Base-by-base conservation (phyloP, 2,113 vertebrate species). In the Leucoraja erinaceus region DNA sequence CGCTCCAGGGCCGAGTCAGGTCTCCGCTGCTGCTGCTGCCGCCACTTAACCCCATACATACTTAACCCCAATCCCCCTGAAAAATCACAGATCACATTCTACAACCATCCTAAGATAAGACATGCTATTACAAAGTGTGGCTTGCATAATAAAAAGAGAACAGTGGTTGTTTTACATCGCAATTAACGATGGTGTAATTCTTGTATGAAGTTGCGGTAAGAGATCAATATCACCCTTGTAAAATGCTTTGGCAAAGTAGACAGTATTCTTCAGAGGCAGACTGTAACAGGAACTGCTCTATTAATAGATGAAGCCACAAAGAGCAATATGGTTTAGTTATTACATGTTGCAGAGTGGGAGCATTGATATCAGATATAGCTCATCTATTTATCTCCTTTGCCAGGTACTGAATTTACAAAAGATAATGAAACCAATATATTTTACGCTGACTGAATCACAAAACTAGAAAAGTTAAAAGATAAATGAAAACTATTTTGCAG, bases 241-340 rank as follows among this genome's bases (percentile, higher is more conserved):
- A 25, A 54, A 91, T 54, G 25, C 66, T 54, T 47, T 91, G 90
- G 90, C 22, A 72, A 33, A 28, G 68, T 72, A 74, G 90, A 72
- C 33, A 72, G 70, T 91, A 28, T 38, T 25, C 10, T 72, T 91
- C 66, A 91, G 66, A 54, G 18, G 31, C 90, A 54, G 90, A 91
- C 68, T 10, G 66, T 74, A 91, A 74, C 90, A 59, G 7, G 33
- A 84, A 54, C 47, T 72, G 68, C 11, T 72, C 90, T 72, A 91
- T 91, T 91, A 91, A 74, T 91, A 91, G 68, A 72, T 70, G 90
- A 91, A 91, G 68, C 66, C 90, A 54, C 33, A 91, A 91, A 68
- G 68, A 74, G 66, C 68, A 91, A 91, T 47, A 91, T 70, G 68
- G 90, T 54, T 72, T 74, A 72, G 33, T 72, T 38, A 72, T 72